Evolutionary conservation across 2,113 vertebrate species (phyloP), one percentile per base, ranked within the genome.

Genomic region (Hydropotes inermis): DNA sequence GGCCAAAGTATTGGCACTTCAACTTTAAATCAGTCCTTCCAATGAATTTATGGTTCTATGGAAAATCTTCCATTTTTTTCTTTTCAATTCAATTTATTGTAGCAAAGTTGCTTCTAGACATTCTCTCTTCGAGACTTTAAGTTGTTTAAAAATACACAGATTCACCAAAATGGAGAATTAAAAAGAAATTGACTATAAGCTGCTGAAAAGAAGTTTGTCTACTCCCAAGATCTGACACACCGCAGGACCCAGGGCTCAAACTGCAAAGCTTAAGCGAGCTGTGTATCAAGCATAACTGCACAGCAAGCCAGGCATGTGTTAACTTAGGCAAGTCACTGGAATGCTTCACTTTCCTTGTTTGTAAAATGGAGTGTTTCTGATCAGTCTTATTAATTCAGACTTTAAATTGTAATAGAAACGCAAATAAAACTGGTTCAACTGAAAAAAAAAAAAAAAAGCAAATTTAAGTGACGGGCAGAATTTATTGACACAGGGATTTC

Each of bases 321-420:
- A 13, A 28, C 25, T 55, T 74, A 21, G 55, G 21, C 45, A 96
- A 86, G 92, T 93, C n/a, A 45, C 25, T 60, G 54, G 54, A 43
- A 79, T 58, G 13, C 12, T 9, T 95, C 36, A 2, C 92, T 87
- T 86, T 64, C 54, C 36, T 89, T 64, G 17, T 47, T 47, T 57
- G 3, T 39, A 43, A 95, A 89, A 86, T 47, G 27, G 30, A 87
- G 6, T 78, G 7, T 91, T 89, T 93, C 60, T 95, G 7, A 54
- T 64, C 25, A 61, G 76, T 36, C 9, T 19, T n/a, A n/a, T 39
- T 82, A 70, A 92, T 12, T 87, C 36, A 12, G 3, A 60, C 45
- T 76, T 89, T 92, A 67, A 58, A 85, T 21, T 86, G 6, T 30
- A 89, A 89, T 50, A 30, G 33, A 89, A 92, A 96, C 95, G 92